Conservation (phyloP, 2,888 invertebrate genomes). For the Temnothorax unifasciatus region DNA sequence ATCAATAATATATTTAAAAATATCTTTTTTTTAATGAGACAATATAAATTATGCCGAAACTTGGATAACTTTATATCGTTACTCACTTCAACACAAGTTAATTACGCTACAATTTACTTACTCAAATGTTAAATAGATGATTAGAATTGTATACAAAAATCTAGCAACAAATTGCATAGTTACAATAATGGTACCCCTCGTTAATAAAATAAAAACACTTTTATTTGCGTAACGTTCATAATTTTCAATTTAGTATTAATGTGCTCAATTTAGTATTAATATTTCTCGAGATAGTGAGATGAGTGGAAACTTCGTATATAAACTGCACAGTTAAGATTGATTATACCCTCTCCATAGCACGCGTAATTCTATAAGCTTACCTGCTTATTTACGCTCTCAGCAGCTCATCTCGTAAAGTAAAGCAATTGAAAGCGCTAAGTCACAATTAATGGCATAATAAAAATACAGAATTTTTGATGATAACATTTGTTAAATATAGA, state of each 20-base stretch:
- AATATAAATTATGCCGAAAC: background rate
- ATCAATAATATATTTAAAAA: conserved; percentile 3
- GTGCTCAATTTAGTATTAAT: conserved; percentile 39
- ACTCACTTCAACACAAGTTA: background rate
- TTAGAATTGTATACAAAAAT: conserved; percentile 1
- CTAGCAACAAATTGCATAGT: background rate
- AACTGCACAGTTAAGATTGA: conserved; percentile 49
- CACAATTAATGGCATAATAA: conserved; percentile 27
- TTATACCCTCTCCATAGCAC: conserved; percentile 42
- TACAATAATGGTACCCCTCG: background rate
- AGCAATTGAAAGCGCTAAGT: conserved; percentile 28
- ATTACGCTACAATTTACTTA: background rate
- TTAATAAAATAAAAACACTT: conserved; percentile 18
- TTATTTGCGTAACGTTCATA: conserved; percentile 16
- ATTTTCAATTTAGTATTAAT: conserved; percentile 19
- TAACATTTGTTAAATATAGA: background rate
- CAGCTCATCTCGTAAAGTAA: conserved; percentile 35
- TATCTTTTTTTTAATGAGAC: background rate
- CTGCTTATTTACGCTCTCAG: conserved; percentile 46
- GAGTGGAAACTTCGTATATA: conserved; percentile 45
- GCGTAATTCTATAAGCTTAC: conserved; percentile 45
- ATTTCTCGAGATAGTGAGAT: conserved; percentile 38
- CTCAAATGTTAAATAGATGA: background rate
- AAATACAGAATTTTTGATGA: conserved; percentile 19
- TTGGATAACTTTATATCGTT: background rate